Evolutionary conservation across 2,888 invertebrate species (phyloP), one percentile per base, ranked within the genome.

Genomic region (Listrodromus nycthemerus): DNA sequence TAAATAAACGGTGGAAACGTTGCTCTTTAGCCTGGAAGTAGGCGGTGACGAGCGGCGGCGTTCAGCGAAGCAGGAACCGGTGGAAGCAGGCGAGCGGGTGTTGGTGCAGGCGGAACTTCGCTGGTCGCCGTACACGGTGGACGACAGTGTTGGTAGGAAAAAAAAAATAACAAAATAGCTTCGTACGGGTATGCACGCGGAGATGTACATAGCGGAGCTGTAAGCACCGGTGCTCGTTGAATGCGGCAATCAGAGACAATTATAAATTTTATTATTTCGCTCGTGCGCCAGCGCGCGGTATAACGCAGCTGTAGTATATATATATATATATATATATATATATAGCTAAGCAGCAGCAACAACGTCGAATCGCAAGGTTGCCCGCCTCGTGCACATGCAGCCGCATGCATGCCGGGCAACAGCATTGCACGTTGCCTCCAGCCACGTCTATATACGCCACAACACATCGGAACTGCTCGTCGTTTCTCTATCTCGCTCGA

Each of bases 191-290:
- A 30, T 65, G 45, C 37, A 55, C 41, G 70, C 52, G 61, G 41
- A 48, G 63, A n/a, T 50, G 37, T 45, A 70, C 13, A 70, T 10
- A 58, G 48, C 58, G 37, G 30, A 41, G 41, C 13, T 13, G 73
- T 48, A 45, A 78, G 65, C 52, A 67, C 66, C 50, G 77, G 83
- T 73, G 82, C 80, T 65, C 83, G 87, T 78, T 88, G 88, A 88
- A 89, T 88, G 87, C 85, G 85, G 87, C 89, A 89, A 91, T 90
- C 90, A 89, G 86, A 75, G 89, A 88, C 89, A 90, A 90, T 91
- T 90, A 90, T 88, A 89, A 89, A 89, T 90, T 89, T 89, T 89
- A 90, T 90, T 90, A 89, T 91, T 90, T 88, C 85, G 83, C 87
- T 86, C 83, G 86, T 86, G 83, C 82, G 74, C 67, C 78, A 71